Evolutionary conservation across 2,888 invertebrate species (phyloP), one percentile per base, ranked within the genome.

Genomic region (Tridacna crocea): DNA sequence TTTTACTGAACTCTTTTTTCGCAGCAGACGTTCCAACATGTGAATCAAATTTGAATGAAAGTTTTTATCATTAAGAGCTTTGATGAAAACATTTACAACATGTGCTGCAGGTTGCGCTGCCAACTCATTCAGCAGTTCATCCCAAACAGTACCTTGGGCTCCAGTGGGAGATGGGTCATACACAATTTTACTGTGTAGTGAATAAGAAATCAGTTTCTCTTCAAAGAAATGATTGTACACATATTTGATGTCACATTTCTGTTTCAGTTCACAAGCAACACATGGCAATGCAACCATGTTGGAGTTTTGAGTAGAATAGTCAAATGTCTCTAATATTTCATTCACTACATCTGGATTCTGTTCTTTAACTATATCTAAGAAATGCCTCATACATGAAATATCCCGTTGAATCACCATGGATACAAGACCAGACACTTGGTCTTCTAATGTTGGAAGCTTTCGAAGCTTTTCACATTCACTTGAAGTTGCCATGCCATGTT

Each of bases 221-320:
- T 24, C 63, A 27, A 63, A 63, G 12, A 63, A 19, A 63, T 63
- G 63, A 63, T 63, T 63, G 63, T 63, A 63, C 24, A 63, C 63
- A 26, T 15, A 63, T 27, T 63, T 63, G 26, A 63, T 26, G 11
- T 63, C 63, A 63, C 63, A 63, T 26, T 10, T 63, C 15, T 11
- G 19, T 63, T 63, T 63, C 2, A 63, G 24, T 26, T 63, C 63
- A 27, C 63, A 63, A 1, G 27, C 19, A 4, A 27, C 19, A 15
- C 63, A 63, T 12, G 24, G 27, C 12, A 26, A 10, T 26, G 26
- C 27, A 26, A 15, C 26, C 8, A 11, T 63, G 26, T 63, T 8
- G 26, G 63, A 63, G 27, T 63, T 27, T 63, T 26, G 63, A 10
- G 27, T 22, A 27, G 27, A 22, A 17, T 12, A 24, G 0, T 63